Percentiles rank a stretch among this genome's conserved stretches.
phyloP scores from a whole-genome alignment of 1,140 invertebrate species.

The Scaptodrosophila lebanonensis region DNA sequence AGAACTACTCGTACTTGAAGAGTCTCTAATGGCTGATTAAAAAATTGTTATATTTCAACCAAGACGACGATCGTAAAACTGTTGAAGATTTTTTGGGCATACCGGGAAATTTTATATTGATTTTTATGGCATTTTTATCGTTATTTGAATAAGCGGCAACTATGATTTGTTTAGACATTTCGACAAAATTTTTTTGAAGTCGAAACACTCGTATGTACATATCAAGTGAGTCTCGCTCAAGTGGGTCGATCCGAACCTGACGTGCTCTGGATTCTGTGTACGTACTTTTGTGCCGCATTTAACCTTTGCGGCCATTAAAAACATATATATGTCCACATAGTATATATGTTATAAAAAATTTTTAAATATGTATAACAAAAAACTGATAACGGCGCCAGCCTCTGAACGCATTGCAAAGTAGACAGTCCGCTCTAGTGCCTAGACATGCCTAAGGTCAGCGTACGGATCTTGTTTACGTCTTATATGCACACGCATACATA shows the following conservation, averaged over 20 bases:
- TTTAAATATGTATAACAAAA: constrained; percentile 22
- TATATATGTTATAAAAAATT: constrained; percentile 30
- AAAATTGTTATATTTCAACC: constrained; percentile 61
- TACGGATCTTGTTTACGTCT: constrained; percentile 37
- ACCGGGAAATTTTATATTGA: constrained; percentile 1
- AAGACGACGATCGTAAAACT: constrained; percentile 47
- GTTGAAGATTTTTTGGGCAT: constrained; percentile 23
- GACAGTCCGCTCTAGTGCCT: constrained; percentile 8
- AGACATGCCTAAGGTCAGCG: constrained; percentile 30
- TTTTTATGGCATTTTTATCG: constrained; percentile 66
- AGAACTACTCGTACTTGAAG: constrained; percentile 38
- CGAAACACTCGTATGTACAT: too few relatives aligned
- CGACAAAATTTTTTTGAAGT: constrained; percentile 58
- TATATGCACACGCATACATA: not conserved
- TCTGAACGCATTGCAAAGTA: constrained; percentile 17
- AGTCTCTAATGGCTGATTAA: constrained; percentile 52
- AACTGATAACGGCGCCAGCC: constrained; percentile 39
- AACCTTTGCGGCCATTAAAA: constrained; percentile 57
- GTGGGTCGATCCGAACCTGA: constrained; percentile 36
- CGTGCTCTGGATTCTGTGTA: not conserved
- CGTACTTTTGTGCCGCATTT: constrained; percentile 21
- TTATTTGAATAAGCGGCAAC: constrained; percentile 66
- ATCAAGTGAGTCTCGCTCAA: constrained; percentile 42
- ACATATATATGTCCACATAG: constrained; percentile 35
- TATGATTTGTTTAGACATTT: constrained; percentile 72